phyloP scores from a whole-genome alignment of 2,113 vertebrate species.

The Aldabrachelys gigantea region DNA sequence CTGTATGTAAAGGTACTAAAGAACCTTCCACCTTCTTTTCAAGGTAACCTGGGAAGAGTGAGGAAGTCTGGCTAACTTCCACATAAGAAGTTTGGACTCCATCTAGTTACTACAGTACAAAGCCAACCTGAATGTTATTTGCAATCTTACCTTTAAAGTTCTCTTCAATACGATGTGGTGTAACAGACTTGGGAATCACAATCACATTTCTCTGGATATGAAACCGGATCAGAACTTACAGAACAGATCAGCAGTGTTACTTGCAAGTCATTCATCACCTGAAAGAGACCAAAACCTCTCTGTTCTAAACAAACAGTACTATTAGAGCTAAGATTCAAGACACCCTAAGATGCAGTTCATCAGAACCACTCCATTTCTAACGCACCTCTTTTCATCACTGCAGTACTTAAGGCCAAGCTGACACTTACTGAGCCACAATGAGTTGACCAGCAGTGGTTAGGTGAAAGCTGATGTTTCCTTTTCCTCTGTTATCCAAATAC shows the following conservation, averaged over 20 bases:
- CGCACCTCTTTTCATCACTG: background rate
- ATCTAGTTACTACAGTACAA: background rate
- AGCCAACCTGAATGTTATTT: background rate
- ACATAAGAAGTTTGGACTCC: background rate
- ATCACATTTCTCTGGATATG: slow-evolving; percentile 90
- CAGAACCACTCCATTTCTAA: background rate
- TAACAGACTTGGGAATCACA: slow-evolving; percentile 93
- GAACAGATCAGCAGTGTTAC: background rate
- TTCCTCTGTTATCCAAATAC: background rate
- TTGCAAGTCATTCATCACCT: background rate
- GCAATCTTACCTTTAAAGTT: slow-evolving; percentile 85
- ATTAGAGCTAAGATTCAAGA: background rate
- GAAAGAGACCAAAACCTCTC: background rate
- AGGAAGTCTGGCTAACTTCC: background rate
- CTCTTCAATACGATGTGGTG: slow-evolving; percentile 88
- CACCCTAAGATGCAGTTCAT: background rate
- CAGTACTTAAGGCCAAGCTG: background rate
- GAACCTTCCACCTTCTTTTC: background rate
- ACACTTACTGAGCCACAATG: background rate
- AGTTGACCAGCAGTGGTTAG: background rate
- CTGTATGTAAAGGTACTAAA: accelerated
- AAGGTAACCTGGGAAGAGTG: background rate
- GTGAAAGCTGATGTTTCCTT: background rate
- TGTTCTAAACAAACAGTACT: background rate
- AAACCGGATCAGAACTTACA: slow-evolving; percentile 91